Base-by-base conservation (phyloP, 2,888 invertebrate genomes). In the Baccha elongata region DNA sequence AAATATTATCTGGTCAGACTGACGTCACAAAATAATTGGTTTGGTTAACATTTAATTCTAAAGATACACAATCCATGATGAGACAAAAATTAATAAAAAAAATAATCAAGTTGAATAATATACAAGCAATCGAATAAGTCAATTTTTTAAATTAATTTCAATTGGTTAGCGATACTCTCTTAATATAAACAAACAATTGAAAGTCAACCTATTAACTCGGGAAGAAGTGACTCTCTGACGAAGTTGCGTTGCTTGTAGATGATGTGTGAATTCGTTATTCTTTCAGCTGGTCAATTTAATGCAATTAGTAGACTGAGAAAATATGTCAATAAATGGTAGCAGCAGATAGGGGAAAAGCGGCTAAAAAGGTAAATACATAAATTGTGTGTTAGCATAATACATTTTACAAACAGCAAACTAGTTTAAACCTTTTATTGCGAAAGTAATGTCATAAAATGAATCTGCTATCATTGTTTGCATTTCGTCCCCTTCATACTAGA, bases 231-330 rank as follows among this genome's bases (percentile, higher is more conserved):
- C 15, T 5, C 3, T 62, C 8, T 40, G 48, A 0, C 10, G 11
- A 11, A 29, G 40, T 48, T 29, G 40, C 40, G 15, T 11, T 29
- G 48, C 23, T 44, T 37, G 52, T 42, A 46, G 69, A 62, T 44
- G 62, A 62, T 48, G 29, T 35, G 42, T 48, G 19, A 42, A 35
- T 19, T 65, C 23, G 44, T 37, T 73, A 32, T 67, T 46, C 23
- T 44, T 53, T 13, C 40, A 17, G 35, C 37, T 32, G 60, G 72
- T 35, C 72, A 83, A 78, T 78, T 64, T 78, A 73, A 83, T 83
- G 65, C 55, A 78, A 83, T 83, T 72, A 78, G 78, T 62, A 53
- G 83, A 62, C 76, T 83, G 67, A 67, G 67, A 62, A 78, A 76
- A 76, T 67, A 53, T 62, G 72, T 76, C 60, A 50, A 62, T 67